Conservation (phyloP, 2,888 invertebrate genomes). For the Augochlorella aurata region DNA sequence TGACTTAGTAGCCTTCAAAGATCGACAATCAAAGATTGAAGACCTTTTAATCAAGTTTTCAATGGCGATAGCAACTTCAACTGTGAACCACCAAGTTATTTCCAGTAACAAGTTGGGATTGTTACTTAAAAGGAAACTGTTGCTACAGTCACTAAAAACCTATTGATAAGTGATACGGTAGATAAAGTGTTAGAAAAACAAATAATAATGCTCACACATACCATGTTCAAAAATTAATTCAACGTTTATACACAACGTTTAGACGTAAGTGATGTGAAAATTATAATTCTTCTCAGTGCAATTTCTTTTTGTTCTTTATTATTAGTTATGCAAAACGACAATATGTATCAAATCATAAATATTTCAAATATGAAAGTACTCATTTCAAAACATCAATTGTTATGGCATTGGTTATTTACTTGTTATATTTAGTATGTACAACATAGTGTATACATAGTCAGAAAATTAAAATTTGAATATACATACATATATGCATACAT, state of each 20-base stretch:
- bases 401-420: neutral
- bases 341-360: slow-evolving; percentile 1
- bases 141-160: neutral
- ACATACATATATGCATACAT: neutral
- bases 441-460: neutral
- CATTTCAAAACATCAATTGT: slow-evolving; percentile 7
- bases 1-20: neutral
- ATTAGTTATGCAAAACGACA: neutral
- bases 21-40: neutral
- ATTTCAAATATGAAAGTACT: neutral
- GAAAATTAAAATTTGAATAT: slow-evolving; percentile 8
- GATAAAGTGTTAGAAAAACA: neutral
- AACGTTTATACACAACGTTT: neutral
- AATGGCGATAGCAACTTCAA: neutral
- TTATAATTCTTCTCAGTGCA: neutral
- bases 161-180: neutral
- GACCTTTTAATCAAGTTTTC: neutral
- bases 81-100: neutral
- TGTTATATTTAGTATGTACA: slow-evolving; percentile 6
- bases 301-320: neutral
- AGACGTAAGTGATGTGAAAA: neutral
- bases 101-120: neutral
- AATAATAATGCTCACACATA: slow-evolving; percentile 9
- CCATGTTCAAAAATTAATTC: slow-evolving; percentile 33
- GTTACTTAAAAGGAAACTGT: neutral